Evolutionary conservation across 2,888 invertebrate species (phyloP), one percentile per base, ranked within the genome.

Genomic region (Drosophila imparisetae): DNA sequence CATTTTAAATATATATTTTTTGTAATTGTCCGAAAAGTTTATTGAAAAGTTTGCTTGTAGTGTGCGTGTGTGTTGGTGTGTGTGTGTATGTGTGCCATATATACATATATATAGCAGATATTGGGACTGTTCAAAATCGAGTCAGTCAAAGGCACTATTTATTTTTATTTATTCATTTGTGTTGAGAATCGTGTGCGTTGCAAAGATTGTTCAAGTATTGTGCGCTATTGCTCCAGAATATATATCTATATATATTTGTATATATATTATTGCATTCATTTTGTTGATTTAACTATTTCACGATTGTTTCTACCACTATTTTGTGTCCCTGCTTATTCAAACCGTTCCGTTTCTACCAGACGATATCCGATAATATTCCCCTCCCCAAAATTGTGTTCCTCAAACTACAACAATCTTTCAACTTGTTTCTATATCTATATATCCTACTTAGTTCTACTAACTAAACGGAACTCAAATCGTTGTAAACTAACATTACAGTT

Each of bases 111-210:
- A 45, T 45, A 4, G 7, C 15, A 45, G 24, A 45, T 71, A 73
- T 71, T 64, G 38, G 60, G 73, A 79, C 80, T 80, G 72, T 67
- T 71, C 45, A 52, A 58, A 60, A 50, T 18, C 64, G 50, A 63
- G 72, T 24, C 81, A 90, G 87, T 90, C 82, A 82, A 90, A 90
- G 89, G 89, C 89, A 90, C 89, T 90, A 75, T 90, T 89, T 38
- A 27, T 55, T 86, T 66, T 80, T 71, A 15, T 36, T 15, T 36
- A 36, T 36, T 86, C 70, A 66, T 69, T 72, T 58, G 38, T 34
- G n/a, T 54, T 67, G 75, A 42, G 52, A 53, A 55, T 29, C 40
- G 55, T 69, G 81, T 80, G 74, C 64, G 50, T 65, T 64, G 66
- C 66, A 57, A 27, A 53, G 38, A 64, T n/a, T 53, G 48, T 65